These are phyloP conservation scores for Seladonia tumulorum DNA, from an alignment of 2,888 invertebrate genomes.

Conservation along the genomic window DNA sequence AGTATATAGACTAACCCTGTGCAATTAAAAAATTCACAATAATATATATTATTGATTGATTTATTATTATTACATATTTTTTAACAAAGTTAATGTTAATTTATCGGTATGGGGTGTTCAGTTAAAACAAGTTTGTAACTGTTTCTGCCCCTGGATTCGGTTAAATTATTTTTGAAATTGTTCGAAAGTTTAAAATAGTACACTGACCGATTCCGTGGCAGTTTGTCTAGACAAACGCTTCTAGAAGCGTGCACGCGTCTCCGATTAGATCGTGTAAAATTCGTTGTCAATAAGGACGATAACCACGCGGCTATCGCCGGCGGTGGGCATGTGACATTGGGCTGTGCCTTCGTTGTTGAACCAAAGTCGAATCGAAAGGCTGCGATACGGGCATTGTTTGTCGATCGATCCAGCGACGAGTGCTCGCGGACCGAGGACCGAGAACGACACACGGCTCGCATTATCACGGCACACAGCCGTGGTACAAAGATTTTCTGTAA, in stretches of 20 bases:
- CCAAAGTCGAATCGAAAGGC: conserved; percentile 35
- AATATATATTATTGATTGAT: too few relatives aligned
- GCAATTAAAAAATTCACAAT: too few relatives aligned
- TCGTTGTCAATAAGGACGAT: conserved; percentile 29
- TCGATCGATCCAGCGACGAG: conserved; percentile 44
- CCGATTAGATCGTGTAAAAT: conserved; percentile 27
- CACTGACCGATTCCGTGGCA: neutral
- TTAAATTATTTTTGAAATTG: neutral
- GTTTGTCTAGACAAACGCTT: too few relatives aligned
- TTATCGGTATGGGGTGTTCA: too few relatives aligned
- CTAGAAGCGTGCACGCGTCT: neutral
- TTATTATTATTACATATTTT: too few relatives aligned
- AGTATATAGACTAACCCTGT: too few relatives aligned
- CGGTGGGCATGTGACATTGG: neutral
- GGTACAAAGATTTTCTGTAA: conserved; percentile 56
- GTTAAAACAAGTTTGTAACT: neutral
- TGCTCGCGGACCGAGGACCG: neutral
- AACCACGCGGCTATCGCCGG: conserved; percentile 1
- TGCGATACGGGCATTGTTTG: conserved; percentile 37
- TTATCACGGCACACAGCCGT: conserved; percentile 52
- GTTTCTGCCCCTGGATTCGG: neutral
- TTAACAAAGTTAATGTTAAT: too few relatives aligned
- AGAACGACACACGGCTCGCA: conserved; percentile 5
- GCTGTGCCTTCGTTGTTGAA: neutral
- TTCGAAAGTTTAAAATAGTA: neutral